Conservation (phyloP, 2,888 invertebrate genomes). For the Acronicta leporina region DNA sequence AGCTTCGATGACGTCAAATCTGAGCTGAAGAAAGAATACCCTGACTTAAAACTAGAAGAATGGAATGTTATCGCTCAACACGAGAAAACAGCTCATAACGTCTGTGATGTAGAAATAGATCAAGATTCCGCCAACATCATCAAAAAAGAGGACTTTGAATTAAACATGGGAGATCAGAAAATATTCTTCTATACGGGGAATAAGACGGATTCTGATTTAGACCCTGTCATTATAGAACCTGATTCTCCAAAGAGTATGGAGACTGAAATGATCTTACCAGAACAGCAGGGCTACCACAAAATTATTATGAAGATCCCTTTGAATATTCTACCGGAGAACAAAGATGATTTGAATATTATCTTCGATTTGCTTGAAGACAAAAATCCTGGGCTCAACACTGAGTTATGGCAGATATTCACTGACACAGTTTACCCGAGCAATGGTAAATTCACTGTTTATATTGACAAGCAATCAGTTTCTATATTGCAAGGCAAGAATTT, state of each 20-base stretch:
- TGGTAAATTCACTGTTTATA: slow-evolving; percentile 71
- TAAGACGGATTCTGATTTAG: slow-evolving; percentile 46
- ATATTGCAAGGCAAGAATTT: slow-evolving; percentile 74
- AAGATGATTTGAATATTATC: slow-evolving; percentile 77
- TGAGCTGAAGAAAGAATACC: slow-evolving; percentile 22
- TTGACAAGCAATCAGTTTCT: slow-evolving; percentile 74
- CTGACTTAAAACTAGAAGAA: slow-evolving; percentile 42
- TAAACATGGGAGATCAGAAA: slow-evolving; percentile 27
- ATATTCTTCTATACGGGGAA: slow-evolving; percentile 22
- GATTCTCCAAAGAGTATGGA: slow-evolving; percentile 52
- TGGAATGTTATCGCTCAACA: slow-evolving; percentile 27
- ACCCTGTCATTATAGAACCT: slow-evolving; percentile 54
- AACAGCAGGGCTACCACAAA: slow-evolving; percentile 63
- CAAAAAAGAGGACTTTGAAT: slow-evolving; percentile 23
- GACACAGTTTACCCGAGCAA: slow-evolving; percentile 67
- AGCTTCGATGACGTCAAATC: slow-evolving; percentile 31
- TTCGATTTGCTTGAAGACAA: slow-evolving; percentile 80
- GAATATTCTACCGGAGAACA: slow-evolving; percentile 73
- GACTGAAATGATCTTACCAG: slow-evolving; percentile 40
- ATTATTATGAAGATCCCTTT: slow-evolving; percentile 74
- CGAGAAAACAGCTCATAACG: slow-evolving; percentile 5
- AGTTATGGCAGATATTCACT: slow-evolving; percentile 74
- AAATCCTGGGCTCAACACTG: slow-evolving; percentile 80
- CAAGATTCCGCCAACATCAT: slow-evolving; percentile 7
- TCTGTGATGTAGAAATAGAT: slow-evolving; percentile 21